Evolutionary conservation across 2,113 vertebrate genomes (phyloP).

Genomic region (Shinisaurus crocodilurus): DNA sequence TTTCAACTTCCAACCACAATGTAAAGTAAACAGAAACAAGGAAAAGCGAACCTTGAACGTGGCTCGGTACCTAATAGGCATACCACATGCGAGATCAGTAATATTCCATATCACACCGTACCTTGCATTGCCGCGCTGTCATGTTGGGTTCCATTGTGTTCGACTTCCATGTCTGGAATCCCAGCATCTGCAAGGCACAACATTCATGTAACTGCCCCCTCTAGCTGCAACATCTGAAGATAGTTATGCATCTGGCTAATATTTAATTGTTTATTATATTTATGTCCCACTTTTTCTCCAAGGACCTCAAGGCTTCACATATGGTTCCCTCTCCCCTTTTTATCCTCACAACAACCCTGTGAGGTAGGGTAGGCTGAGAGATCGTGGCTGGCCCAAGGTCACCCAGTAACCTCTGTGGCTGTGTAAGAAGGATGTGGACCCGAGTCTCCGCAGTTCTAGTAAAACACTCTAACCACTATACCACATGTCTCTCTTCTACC

Average conservation of each 20-base stretch:
- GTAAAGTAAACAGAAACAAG: too few relatives aligned
- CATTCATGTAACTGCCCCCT: slow-evolving; percentile 58
- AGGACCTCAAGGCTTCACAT: not conserved
- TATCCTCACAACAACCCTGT: not conserved
- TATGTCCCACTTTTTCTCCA: not conserved
- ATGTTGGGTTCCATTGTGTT: slow-evolving; percentile 84
- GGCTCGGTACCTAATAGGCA: too few relatives aligned
- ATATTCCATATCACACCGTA: slow-evolving; percentile 59
- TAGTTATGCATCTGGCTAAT: slow-evolving; percentile 45
- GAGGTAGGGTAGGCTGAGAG: not conserved
- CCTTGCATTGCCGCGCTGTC: slow-evolving; percentile 87
- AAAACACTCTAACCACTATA: too few relatives aligned
- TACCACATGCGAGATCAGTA: not conserved
- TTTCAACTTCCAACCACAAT: too few relatives aligned
- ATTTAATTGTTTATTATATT: slow-evolving; percentile 38
- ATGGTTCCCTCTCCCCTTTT: not conserved
- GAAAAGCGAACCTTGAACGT: too few relatives aligned
- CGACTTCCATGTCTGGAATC: slow-evolving; percentile 86
- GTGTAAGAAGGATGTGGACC: too few relatives aligned
- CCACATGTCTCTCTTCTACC: not conserved
- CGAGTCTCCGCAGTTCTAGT: too few relatives aligned
- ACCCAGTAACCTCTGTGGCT: too few relatives aligned
- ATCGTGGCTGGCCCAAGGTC: not conserved
- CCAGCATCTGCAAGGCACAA: slow-evolving; percentile 83
- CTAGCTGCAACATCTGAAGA: slow-evolving; percentile 52